A percentile compares a stretch with the other conserved stretches of the same genome.
Evolutionary conservation across 2,113 vertebrate genomes (phyloP).

Genomic region (Otus sunia): DNA sequence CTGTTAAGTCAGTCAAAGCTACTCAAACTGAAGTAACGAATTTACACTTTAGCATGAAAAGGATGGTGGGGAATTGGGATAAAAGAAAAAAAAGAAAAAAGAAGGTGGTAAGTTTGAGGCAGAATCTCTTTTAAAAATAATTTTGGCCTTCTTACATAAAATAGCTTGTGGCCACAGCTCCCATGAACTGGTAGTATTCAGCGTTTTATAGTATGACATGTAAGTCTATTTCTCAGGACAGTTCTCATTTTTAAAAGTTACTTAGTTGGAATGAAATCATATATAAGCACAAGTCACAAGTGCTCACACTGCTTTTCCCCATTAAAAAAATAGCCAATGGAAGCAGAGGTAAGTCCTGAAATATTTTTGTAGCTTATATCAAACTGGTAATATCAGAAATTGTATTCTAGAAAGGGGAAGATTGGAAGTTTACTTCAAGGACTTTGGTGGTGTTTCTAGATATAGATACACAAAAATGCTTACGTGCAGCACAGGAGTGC

Average conservation of each 20-base stretch:
- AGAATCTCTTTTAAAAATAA: neutral
- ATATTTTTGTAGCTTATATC: neutral
- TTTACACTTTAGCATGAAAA: neutral
- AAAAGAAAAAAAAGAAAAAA: neutral
- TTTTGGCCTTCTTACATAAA: neutral
- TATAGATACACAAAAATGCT: neutral
- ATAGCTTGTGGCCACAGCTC: neutral
- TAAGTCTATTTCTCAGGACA: neutral
- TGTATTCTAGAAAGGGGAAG: accelerated
- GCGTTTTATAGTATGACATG: neutral
- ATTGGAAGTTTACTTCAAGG: neutral
- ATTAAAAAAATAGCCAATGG: neutral
- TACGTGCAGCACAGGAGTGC: neutral
- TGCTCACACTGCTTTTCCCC: neutral
- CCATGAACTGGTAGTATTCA: neutral
- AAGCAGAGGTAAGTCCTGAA: neutral
- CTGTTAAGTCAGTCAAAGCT: neutral
- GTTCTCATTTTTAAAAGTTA: neutral
- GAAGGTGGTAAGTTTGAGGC: neutral
- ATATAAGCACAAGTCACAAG: neutral
- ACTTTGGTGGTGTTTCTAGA: neutral
- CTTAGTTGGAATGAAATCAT: neutral
- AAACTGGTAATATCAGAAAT: neutral
- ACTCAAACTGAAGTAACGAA: neutral
- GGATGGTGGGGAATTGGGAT: neutral